Evolutionary conservation across 2,797 vertebrate genomes (phyloP).

Genomic region (Thunnus albacares): DNA sequence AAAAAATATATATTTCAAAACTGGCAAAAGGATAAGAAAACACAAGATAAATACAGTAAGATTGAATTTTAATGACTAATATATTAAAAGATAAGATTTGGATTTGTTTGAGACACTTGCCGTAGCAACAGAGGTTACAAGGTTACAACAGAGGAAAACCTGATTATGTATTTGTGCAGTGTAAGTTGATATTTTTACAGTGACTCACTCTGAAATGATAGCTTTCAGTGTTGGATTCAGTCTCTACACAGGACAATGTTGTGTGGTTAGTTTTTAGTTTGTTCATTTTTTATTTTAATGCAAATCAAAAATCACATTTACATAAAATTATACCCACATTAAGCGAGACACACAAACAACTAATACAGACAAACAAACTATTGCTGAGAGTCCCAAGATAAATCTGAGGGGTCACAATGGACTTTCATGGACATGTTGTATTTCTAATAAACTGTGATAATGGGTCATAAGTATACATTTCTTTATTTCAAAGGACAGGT

Average conservation of each 20-base stretch:
- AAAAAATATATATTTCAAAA: neutral
- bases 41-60: neutral
- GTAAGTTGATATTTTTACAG: neutral
- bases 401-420: neutral
- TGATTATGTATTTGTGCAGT: neutral
- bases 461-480: neutral
- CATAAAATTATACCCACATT: too few relatives aligned
- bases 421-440: neutral
- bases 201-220: neutral
- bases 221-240: neutral
- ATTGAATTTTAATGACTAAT: neutral
- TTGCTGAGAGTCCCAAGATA: neutral
- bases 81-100: neutral
- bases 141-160: neutral
- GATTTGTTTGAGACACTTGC: rapidly evolving
- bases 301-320: too few relatives aligned
- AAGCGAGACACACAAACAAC: too few relatives aligned
- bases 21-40: neutral
- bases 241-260: neutral
- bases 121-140: neutral
- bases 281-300: too few relatives aligned
- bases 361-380: too few relatives aligned
- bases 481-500: too few relatives aligned
- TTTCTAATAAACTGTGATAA: neutral
- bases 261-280: neutral